These are phyloP conservation scores for Prosapia bicincta DNA, from an alignment of 2,888 invertebrate species.

Conservation along the genomic window DNA sequence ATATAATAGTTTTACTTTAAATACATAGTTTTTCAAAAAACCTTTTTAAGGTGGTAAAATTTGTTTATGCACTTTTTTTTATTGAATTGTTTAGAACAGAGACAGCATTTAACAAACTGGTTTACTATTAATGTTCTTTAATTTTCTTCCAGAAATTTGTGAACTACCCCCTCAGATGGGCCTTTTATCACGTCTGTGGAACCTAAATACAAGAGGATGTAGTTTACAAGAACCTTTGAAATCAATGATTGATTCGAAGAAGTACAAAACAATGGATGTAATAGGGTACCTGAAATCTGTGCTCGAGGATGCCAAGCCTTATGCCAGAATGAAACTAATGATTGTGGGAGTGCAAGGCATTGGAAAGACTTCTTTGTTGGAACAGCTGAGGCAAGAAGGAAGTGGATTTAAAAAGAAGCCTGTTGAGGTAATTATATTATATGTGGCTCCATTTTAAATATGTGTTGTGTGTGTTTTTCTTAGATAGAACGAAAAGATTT, in stretches of 20 bases:
- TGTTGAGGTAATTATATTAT: too few relatives aligned
- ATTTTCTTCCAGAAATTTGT: constrained; percentile 58
- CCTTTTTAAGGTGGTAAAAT: too few relatives aligned
- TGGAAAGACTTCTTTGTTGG: constrained; percentile 89
- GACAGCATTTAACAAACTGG: too few relatives aligned
- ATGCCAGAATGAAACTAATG: constrained; percentile 94
- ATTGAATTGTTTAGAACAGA: too few relatives aligned
- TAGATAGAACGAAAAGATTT: too few relatives aligned
- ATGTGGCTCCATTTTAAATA: too few relatives aligned
- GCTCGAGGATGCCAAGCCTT: constrained; percentile 85
- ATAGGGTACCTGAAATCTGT: constrained; percentile 90
- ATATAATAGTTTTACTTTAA: too few relatives aligned
- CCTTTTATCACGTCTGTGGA: constrained; percentile 91
- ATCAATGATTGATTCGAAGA: constrained; percentile 87
- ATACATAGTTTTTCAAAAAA: too few relatives aligned
- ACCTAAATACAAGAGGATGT: constrained; percentile 89
- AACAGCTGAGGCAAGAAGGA: constrained; percentile 85
- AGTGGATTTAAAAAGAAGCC: constrained; percentile 66
- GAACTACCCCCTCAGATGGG: constrained; percentile 96
- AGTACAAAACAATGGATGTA: constrained; percentile 93
- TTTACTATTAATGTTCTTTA: too few relatives aligned
- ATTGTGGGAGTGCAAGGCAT: constrained; percentile 86
- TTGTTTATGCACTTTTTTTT: too few relatives aligned
- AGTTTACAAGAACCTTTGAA: constrained; percentile 81
- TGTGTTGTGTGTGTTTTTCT: too few relatives aligned